phyloP scores from a whole-genome alignment of 2,113 vertebrate genomes.

The Laticauda laticaudata region DNA sequence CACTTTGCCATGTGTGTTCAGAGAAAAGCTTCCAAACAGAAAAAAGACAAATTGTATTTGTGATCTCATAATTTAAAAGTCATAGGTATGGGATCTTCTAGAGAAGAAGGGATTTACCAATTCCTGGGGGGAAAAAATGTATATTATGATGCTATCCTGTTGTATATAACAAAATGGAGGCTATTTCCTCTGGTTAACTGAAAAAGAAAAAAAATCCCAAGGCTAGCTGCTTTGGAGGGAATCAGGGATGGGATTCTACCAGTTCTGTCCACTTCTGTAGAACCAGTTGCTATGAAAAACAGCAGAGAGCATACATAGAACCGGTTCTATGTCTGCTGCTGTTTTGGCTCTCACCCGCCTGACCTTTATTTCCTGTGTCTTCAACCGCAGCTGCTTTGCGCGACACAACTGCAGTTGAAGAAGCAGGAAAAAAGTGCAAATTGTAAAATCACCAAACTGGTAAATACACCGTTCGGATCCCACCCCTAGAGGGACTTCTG shows the following conservation, averaged over 20 bases:
- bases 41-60: background rate
- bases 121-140: background rate
- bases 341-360: too few species aligned
- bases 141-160: background rate
- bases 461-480: too few species aligned
- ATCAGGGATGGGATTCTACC: too few species aligned
- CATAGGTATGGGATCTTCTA: background rate
- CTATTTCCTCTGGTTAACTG: background rate
- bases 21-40: conserved; percentile 16
- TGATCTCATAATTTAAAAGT: background rate
- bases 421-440: too few species aligned
- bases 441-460: too few species aligned
- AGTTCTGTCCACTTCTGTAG: too few species aligned
- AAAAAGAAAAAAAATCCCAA: background rate
- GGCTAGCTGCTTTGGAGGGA: background rate
- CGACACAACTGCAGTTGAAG: too few species aligned
- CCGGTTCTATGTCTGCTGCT: too few species aligned
- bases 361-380: too few species aligned
- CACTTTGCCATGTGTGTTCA: conserved; percentile 10
- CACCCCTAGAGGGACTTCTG: background rate
- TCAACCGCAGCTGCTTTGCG: too few species aligned
- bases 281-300: too few species aligned
- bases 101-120: background rate
- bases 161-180: background rate
- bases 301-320: too few species aligned